These are phyloP conservation scores for Euwallacea fornicatus DNA, from an alignment of 1,140 invertebrate species.

Conservation along the genomic window DNA sequence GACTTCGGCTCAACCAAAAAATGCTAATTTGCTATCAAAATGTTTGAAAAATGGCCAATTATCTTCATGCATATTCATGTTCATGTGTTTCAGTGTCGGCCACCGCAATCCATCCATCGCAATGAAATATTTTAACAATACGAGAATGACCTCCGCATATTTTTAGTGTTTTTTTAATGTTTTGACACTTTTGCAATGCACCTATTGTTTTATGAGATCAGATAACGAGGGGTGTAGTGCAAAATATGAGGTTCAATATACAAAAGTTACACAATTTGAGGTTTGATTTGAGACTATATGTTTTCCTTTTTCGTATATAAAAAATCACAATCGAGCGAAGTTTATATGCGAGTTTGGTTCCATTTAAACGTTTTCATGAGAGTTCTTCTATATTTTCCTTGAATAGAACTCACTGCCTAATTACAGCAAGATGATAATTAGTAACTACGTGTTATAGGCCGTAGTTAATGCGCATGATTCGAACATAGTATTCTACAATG, in stretches of 20 bases:
- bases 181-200: constrained; percentile 14
- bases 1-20: neutral
- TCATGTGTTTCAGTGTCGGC: neutral
- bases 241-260: neutral
- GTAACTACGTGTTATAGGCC: too few relatives aligned
- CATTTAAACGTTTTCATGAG: too few relatives aligned
- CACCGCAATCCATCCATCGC: neutral
- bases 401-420: too few relatives aligned
- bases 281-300: neutral
- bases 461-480: too few relatives aligned
- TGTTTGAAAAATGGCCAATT: constrained; percentile 10
- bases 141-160: constrained; percentile 3
- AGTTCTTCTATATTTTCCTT: too few relatives aligned
- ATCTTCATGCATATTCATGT: constrained; percentile 18
- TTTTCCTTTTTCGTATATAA: neutral
- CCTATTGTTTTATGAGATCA: constrained; percentile 7
- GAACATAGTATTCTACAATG: too few relatives aligned
- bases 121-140: constrained; percentile 12
- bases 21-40: constrained; percentile 5
- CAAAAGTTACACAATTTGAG: too few relatives aligned
- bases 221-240: neutral
- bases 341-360: too few relatives aligned
- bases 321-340: too few relatives aligned
- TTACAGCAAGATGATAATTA: too few relatives aligned
- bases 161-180: neutral